Evolutionary conservation across 2,888 invertebrate genomes (phyloP).

Genomic region (Alitta virens): DNA sequence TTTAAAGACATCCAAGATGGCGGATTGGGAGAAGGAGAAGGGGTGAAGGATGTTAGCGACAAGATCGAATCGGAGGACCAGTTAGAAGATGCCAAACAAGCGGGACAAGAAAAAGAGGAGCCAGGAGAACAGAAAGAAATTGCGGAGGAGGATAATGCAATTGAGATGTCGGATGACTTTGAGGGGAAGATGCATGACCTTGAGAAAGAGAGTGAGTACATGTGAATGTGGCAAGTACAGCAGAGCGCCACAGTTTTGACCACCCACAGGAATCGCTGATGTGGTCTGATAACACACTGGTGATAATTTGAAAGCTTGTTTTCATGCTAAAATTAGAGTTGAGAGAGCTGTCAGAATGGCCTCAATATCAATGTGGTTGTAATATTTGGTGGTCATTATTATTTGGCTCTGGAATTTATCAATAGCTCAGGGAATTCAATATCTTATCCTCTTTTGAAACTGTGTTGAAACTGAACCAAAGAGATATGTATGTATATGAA

Average conservation of each 20-base stretch:
- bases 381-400: too few species aligned
- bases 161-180: constrained; percentile 96
- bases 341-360: too few species aligned
- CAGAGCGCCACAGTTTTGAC: too few species aligned
- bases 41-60: constrained; percentile 88
- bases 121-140: constrained; percentile 64
- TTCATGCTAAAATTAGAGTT: too few species aligned
- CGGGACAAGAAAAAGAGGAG: constrained; percentile 77
- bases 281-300: background rate
- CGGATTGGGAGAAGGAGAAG: constrained; percentile 90
- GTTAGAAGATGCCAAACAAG: constrained; percentile 79
- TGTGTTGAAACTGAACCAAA: too few species aligned
- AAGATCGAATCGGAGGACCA: constrained; percentile 84
- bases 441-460: too few species aligned
- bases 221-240: too few species aligned
- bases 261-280: background rate
- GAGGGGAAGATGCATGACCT: constrained; percentile 80
- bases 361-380: too few species aligned
- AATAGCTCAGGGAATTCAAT: too few species aligned
- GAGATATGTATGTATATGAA: too few species aligned
- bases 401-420: too few species aligned
- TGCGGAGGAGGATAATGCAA: constrained; percentile 53
- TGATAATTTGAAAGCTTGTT: background rate
- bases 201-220: constrained; percentile 34
- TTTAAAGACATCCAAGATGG: constrained; percentile 67